These are phyloP conservation scores for Acestrorhynchus altus DNA, from an alignment of 2,797 vertebrate species.

Conservation along the genomic window DNA sequence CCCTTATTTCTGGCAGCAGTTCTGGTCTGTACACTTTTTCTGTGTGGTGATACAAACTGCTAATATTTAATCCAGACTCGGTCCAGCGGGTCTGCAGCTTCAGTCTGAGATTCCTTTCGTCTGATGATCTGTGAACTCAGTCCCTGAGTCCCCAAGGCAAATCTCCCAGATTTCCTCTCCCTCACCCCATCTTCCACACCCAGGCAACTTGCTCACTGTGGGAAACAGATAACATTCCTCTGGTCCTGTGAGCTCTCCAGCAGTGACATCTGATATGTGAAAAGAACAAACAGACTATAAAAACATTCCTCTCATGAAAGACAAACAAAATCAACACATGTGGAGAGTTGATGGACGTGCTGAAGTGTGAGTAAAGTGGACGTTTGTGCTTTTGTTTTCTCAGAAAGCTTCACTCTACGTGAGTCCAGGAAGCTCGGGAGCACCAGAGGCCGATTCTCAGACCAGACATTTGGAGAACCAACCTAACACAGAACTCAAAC, in stretches of 20 bases:
- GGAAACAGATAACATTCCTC: not conserved
- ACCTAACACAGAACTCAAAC: conserved; percentile 43
- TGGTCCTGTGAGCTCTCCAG: not conserved
- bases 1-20: no score
- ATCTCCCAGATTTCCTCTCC: not conserved
- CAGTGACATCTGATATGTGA: not conserved
- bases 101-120: not conserved
- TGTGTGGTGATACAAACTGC: no score
- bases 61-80: no score
- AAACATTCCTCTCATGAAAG: not conserved
- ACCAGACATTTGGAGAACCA: conserved; percentile 12
- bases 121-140: not conserved
- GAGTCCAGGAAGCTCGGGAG: conserved; percentile 38
- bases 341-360: not conserved
- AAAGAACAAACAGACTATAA: not conserved
- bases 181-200: not conserved
- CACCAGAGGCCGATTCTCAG: conserved; percentile 20
- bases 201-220: not conserved
- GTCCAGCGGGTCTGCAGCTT: not conserved
- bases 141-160: not conserved
- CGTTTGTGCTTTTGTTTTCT: conserved; percentile 34
- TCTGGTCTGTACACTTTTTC: no score
- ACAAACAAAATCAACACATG: not conserved
- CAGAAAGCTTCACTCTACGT: conserved; percentile 62
- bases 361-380: not conserved